Percentiles rank a stretch among this genome's conserved stretches.
These are phyloP conservation scores for Hiodon tergisus DNA, from an alignment of 2,113 vertebrate genomes.

Conservation along the genomic window DNA sequence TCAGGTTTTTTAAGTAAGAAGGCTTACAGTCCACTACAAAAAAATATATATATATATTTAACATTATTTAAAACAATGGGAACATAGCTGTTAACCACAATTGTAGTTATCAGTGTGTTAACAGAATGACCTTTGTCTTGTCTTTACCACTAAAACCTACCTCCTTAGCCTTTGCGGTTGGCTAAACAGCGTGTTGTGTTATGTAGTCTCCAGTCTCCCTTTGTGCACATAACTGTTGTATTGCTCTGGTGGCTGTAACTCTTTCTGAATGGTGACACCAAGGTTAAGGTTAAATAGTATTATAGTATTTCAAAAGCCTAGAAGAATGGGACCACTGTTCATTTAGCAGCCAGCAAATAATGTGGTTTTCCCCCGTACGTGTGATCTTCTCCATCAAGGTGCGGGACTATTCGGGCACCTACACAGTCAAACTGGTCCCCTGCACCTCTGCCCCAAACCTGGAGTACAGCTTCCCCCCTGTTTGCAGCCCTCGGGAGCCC, in stretches of 20 bases:
- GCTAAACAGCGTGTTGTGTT: neutral
- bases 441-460: conserved; percentile 73
- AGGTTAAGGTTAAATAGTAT: too few species aligned
- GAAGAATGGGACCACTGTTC: too few species aligned
- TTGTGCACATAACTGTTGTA: neutral
- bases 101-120: neutral
- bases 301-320: too few species aligned
- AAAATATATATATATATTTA: too few species aligned
- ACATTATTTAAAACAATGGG: too few species aligned
- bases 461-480: conserved; percentile 72
- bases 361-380: neutral
- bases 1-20: neutral
- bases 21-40: too few species aligned
- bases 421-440: conserved; percentile 78
- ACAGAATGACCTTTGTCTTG: neutral
- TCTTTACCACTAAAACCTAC: neutral
- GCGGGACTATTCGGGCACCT: conserved; percentile 87
- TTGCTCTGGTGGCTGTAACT: neutral
- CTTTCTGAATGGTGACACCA: neutral
- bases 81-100: neutral
- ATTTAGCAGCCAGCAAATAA: neutral
- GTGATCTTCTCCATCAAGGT: conserved; percentile 58
- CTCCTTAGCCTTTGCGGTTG: neutral
- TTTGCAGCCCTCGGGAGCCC: conserved; percentile 79
- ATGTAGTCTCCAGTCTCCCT: neutral